Base-by-base conservation (phyloP, 2,797 vertebrate genomes). In the Trematomus bernacchii region DNA sequence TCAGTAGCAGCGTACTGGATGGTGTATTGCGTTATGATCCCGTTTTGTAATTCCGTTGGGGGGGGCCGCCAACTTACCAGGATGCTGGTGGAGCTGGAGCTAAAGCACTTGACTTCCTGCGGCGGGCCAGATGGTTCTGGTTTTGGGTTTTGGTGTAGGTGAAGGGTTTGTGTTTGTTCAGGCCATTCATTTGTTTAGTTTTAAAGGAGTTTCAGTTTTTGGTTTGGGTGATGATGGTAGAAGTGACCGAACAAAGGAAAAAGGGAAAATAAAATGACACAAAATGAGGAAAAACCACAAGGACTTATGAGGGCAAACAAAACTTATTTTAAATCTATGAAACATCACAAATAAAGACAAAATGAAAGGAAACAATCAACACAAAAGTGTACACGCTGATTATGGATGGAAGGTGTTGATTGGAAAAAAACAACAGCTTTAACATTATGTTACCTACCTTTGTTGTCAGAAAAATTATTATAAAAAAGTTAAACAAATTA, bases 51-150 rank as follows among this genome's bases (percentile, higher is more conserved):
- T 92, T 98, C 97, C 95, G 93, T 82, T 0, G 96, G 95, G 52
- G 98, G 98, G 70, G 98, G 96, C 92, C 95, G 95, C 98, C 98
- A 99, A 98, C 97, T 98, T 97, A 99, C 98, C 97, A 98, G 96
- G 95, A 99, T 95, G 91, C 93, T 98, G 95, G 98, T 99, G 92
- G 98, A 99, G 95, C 97, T 98, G 93, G 96, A 96, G 94, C 98
- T 99, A 92, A 92, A 94, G 91, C 97, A 99, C 95, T 94, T 96
- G 95, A 99, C 96, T 71, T 98, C 98, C 96, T 98, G 96, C 91
- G 98, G 98, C 79, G 98, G 96, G 91, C 97, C 98, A 72, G 98
- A 97, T 88, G 98, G 98, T 93, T 98, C 98, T 99, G 96, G 93
- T 92, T 73, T 85, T 88, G 74, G 77, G 62, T 53, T 91, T 87